A percentile compares a stretch with the other conserved stretches of the same genome.
These are phyloP conservation scores for Melanchra persicariae DNA, from an alignment of 2,888 invertebrate genomes.

Conservation along the genomic window DNA sequence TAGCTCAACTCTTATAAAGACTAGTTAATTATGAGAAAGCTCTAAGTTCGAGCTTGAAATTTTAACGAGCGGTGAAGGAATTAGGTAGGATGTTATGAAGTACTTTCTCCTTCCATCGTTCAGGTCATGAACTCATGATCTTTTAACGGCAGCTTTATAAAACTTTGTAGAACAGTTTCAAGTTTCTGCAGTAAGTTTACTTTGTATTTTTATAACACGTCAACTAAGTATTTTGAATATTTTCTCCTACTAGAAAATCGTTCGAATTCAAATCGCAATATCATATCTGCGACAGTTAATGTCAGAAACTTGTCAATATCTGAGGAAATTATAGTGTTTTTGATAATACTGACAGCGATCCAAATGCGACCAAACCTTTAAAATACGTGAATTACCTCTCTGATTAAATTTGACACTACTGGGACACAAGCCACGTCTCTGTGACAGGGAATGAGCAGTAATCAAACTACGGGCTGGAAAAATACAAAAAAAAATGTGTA, in stretches of 20 bases:
- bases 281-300: too few relatives aligned
- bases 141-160: background rate
- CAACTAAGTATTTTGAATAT: background rate
- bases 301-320: too few relatives aligned
- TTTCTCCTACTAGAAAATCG: too few relatives aligned
- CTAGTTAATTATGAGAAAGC: conserved; percentile 9
- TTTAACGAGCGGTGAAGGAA: conserved; percentile 30
- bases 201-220: background rate
- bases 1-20: conserved; percentile 7
- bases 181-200: background rate
- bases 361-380: too few relatives aligned
- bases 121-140: background rate
- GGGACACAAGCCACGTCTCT: background rate
- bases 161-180: background rate
- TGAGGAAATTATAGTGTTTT: too few relatives aligned
- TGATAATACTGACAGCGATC: too few relatives aligned
- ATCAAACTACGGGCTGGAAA: background rate
- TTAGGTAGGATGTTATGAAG: conserved; percentile 1
- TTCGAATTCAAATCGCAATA: too few relatives aligned
- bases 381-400: too few relatives aligned
- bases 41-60: conserved; percentile 11
- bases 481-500: too few relatives aligned
- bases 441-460: too few relatives aligned
- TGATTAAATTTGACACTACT: background rate
- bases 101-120: background rate